Conservation (phyloP, 2,888 invertebrate species). For the Trachelus tabidus region DNA sequence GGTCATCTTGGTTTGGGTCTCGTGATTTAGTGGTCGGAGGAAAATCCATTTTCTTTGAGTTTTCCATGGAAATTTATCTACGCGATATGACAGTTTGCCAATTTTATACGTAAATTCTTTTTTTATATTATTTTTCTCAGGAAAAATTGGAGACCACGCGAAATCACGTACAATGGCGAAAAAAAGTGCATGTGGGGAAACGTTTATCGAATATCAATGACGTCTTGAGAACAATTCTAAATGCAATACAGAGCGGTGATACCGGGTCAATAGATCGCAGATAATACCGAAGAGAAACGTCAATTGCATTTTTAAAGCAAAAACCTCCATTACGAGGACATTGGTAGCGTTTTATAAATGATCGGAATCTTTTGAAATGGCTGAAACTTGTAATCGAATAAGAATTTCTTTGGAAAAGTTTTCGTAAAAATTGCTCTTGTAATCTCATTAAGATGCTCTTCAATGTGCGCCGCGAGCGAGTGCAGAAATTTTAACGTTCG, state of each 20-base stretch:
- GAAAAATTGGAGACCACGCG: neutral
- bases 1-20: neutral
- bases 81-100: neutral
- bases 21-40: neutral
- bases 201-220: neutral
- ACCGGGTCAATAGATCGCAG: neutral
- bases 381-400: neutral
- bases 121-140: neutral
- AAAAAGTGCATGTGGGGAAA: neutral
- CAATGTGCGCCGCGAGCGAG: neutral
- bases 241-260: neutral
- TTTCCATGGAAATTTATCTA: neutral
- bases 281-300: neutral
- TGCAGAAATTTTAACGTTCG: neutral
- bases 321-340: neutral
- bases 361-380: neutral
- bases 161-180: neutral
- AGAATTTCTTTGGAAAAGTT: neutral
- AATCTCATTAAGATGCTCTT: neutral
- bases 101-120: neutral
- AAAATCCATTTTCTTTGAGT: neutral
- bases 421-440: neutral
- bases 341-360: neutral
- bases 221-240: neutral
- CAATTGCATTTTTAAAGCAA: neutral